Base-by-base conservation (phyloP, 2,797 vertebrate species). In the Chiroxiphia lanceolata region DNA sequence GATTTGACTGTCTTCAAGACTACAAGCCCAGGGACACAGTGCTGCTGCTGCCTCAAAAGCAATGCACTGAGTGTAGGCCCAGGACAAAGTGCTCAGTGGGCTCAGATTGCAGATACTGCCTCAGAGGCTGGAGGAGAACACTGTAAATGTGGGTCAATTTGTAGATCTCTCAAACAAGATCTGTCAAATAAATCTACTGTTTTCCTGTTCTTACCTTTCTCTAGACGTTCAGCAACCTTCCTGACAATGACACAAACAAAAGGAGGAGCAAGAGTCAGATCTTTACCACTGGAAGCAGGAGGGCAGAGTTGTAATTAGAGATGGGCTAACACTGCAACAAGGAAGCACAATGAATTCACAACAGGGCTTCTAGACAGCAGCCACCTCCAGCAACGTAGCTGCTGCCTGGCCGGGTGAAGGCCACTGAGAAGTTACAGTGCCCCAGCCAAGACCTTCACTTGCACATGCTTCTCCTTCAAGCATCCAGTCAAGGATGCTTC, bases 401-500 rank as follows among this genome's bases (percentile, higher is more conserved):
- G 83, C 70, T 90, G 90, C 61, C 44, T 19, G 17, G 21, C 70
- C 74, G 56, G 70, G 88, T 87, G 93, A 96, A 93, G 93, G 95
- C 71, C 71, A 29, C 67, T 9, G 5, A 38, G 29, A 56, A 63
- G 42, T 74, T 34, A 76, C 33, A 33, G 69, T 27, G 38, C 38
- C 51, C 65, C 61, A 44, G 83, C 34, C 85, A 94, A 82, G 75
- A 72, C 64, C 90, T 77, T 89, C 36, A 8, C 25, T 74, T 67
- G 61, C 81, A 89, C 45, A 74, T 70, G 87, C 63, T 79, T 90
- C 64, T 90, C 85, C 87, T 88, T 94, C 87, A 94, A 74, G 48
- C 85, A 61, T 85, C 81, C 68, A 86, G 42, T 53, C 95, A 96
- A 95, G 96, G 95, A 80, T 78, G 69, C 23, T 61, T n/a, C 71